Evolutionary conservation across 2,113 vertebrate species (phyloP), one percentile per base, ranked within the genome.

Genomic region (Anthoscopus minutus): DNA sequence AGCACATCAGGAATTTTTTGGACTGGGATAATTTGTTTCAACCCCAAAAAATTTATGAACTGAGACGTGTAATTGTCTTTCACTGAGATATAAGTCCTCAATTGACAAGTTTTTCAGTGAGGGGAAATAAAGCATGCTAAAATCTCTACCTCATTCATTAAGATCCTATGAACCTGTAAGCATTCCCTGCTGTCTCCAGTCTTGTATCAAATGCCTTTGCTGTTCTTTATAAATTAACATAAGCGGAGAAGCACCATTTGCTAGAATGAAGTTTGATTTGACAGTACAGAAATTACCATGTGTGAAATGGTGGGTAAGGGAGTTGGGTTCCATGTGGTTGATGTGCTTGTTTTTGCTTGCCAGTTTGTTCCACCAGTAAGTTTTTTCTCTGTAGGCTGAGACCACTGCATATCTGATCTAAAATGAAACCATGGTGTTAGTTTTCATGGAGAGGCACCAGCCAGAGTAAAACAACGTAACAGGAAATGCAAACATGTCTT

Each of bases 301-400:
- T 98, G 98, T 85, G 98, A 98, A 96, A 98, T 89, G 24, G 98
- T 95, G 45, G 98, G 97, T 97, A 98, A 93, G 81, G 98, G 98
- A 85, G 98, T 81, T 9, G 98, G 97, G 76, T 97, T 98, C 99
- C 99, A 99, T 8, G 98, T 98, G 88, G 98, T 98, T 18, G 98
- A 98, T 89, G 97, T 97, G 97, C 98, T 98, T 97, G 98, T 98
- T 96, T 98, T 99, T 28, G 99, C 97, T 96, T 99, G 98, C 99
- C 99, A 99, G 96, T 99, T 98, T 66, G 98, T 98, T 89, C 98
- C 98, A 67, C 97, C 98, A 31, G 97, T 98, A 23, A 98, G 98
- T 97, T 98, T 99, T 87, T 98, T 98, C 97, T 99, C 98, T 67
- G 98, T 97, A 83, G 98, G 97, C 79, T 98, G 98, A 93, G 95